Evolutionary conservation across 53 echinoderm and acorn worm genomes (phyloP).

Genomic region (Paracentrotus lividus): DNA sequence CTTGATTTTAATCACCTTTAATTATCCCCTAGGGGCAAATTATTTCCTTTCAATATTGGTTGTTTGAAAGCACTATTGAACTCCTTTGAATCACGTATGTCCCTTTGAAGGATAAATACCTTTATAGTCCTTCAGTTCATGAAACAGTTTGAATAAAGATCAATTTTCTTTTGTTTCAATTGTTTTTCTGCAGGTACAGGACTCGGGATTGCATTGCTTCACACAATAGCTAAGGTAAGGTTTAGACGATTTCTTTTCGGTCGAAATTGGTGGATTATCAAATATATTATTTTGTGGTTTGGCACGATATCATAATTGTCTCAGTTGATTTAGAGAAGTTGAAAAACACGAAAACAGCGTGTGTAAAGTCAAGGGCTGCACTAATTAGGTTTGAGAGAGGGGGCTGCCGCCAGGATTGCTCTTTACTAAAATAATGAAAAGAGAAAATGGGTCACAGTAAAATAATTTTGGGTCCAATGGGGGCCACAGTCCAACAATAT

Average conservation of each 20-base stretch:
- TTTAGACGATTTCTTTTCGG: background rate
- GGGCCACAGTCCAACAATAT: too few relatives aligned
- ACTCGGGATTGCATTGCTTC: conserved; percentile 49
- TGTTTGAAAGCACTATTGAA: background rate
- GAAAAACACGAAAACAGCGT: background rate
- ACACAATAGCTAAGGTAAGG: conserved; percentile 62
- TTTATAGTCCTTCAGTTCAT: background rate
- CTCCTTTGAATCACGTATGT: background rate
- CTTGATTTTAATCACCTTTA: background rate
- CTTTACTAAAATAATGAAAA: too few relatives aligned
- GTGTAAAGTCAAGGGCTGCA: too few relatives aligned
- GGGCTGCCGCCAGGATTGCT: too few relatives aligned
- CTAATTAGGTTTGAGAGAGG: too few relatives aligned
- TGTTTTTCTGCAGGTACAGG: conserved; percentile 66
- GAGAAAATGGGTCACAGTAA: too few relatives aligned
- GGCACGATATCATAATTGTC: background rate
- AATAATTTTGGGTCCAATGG: too few relatives aligned
- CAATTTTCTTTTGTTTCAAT: background rate
- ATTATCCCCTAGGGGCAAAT: too few relatives aligned
- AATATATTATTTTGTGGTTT: background rate
- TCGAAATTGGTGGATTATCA: background rate
- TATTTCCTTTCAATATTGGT: background rate
- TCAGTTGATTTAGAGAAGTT: background rate
- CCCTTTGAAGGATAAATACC: background rate
- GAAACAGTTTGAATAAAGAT: background rate